Conservation (phyloP, 1,140 invertebrate genomes). For the Meloidogyne floridensis region DNA sequence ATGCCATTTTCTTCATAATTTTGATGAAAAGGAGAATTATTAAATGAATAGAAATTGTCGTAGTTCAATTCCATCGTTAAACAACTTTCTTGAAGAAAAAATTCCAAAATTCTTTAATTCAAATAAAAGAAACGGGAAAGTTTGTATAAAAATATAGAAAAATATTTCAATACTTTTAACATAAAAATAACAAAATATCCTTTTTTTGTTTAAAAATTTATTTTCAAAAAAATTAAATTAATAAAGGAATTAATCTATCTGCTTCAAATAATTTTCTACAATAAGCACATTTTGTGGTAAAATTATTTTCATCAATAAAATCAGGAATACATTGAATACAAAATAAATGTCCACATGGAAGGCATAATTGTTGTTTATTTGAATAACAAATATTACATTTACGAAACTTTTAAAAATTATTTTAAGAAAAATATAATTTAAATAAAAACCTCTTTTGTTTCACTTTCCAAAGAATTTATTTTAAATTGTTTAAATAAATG, state of each 20-base stretch:
- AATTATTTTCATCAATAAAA: constrained; percentile 5
- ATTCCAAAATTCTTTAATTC: too few species aligned
- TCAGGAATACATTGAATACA: constrained; percentile 2
- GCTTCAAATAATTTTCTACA: constrained; percentile 4
- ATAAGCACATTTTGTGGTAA: constrained; percentile 6
- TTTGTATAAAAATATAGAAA: too few species aligned
- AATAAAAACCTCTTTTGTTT: background rate
- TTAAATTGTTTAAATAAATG: background rate
- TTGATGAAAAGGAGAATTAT: background rate
- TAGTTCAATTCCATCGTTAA: background rate
- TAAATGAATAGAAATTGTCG: background rate
- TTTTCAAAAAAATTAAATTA: background rate
- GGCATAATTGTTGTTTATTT: constrained; percentile 6
- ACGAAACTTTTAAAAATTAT: background rate
- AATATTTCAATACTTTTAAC: too few species aligned
- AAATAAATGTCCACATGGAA: background rate
- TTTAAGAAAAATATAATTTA: background rate
- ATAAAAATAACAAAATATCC: too few species aligned
- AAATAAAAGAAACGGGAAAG: too few species aligned
- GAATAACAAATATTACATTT: constrained; percentile 7
- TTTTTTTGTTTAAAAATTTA: too few species aligned
- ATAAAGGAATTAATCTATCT: constrained; percentile 5
- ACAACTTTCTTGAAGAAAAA: too few species aligned
- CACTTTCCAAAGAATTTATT: background rate
- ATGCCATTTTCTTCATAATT: background rate